These are phyloP conservation scores for Neria commutata DNA, from an alignment of 2,888 invertebrate species.

Conservation along the genomic window DNA sequence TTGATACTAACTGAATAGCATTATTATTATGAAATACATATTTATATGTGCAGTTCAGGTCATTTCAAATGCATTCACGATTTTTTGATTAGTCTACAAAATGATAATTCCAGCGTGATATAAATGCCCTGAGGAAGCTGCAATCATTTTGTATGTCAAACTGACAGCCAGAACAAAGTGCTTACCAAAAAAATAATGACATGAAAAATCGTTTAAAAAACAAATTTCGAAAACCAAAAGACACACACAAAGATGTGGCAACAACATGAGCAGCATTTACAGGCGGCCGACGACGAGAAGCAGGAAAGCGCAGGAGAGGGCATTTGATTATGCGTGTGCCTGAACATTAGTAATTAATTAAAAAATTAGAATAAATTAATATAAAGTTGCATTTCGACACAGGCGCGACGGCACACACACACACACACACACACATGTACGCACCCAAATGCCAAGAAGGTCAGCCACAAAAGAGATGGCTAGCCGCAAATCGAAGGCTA, in stretches of 20 bases:
- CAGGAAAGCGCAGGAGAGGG: neutral
- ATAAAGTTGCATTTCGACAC: neutral
- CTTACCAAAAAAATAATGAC: slow-evolving; percentile 2
- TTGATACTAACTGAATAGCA: too few relatives aligned
- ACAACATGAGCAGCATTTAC: neutral
- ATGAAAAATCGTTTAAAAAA: neutral
- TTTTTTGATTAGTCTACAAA: too few relatives aligned
- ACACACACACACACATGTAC: neutral
- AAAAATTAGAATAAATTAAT: slow-evolving; percentile 50
- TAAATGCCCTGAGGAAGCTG: too few relatives aligned
- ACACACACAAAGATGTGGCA: neutral
- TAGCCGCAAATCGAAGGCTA: neutral
- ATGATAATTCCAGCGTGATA: too few relatives aligned
- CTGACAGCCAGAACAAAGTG: too few relatives aligned
- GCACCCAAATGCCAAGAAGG: neutral
- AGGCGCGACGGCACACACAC: too few relatives aligned
- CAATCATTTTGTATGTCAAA: too few relatives aligned
- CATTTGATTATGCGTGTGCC: slow-evolving; percentile 31
- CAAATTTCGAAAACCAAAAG: slow-evolving; percentile 1
- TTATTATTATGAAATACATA: too few relatives aligned
- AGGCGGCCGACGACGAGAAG: neutral
- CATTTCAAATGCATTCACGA: too few relatives aligned
- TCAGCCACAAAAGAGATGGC: neutral
- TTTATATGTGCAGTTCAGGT: too few relatives aligned
- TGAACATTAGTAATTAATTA: slow-evolving; percentile 52